These are phyloP conservation scores for Bombus affinis DNA, from an alignment of 1,140 invertebrate genomes.

Conservation along the genomic window DNA sequence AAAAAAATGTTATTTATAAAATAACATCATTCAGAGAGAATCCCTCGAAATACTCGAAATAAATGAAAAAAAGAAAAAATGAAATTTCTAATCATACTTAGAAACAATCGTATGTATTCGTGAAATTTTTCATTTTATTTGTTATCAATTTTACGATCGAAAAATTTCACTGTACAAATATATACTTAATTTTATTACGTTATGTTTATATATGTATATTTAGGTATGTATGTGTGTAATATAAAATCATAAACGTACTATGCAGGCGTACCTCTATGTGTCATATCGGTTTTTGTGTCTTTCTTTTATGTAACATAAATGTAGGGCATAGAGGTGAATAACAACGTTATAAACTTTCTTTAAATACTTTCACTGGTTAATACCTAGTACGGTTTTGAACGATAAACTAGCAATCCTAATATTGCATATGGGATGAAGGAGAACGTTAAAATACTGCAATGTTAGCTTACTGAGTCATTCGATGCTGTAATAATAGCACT, in stretches of 20 bases:
- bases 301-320: background rate
- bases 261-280: background rate
- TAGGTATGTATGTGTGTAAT: background rate
- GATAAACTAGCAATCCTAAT: constrained; percentile 47
- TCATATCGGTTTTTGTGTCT: background rate
- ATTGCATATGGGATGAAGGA: constrained; percentile 43
- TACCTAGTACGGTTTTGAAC: background rate
- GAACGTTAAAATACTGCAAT: constrained; percentile 53
- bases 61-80: background rate
- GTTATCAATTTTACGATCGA: background rate
- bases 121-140: constrained; percentile 18
- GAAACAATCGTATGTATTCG: background rate
- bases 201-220: background rate
- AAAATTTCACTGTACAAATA: constrained; percentile 26
- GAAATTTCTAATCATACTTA: background rate
- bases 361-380: constrained; percentile 52
- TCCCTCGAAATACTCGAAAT: background rate
- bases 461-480: constrained; percentile 55
- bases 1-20: background rate
- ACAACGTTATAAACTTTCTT: constrained; percentile 40
- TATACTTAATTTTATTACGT: background rate
- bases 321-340: background rate
- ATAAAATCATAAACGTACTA: constrained; percentile 24
- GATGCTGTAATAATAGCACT: constrained; percentile 42
- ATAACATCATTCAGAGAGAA: background rate